A percentile compares a stretch with the other conserved stretches of the same genome.
Evolutionary conservation across 2,888 invertebrate genomes (phyloP).

Genomic region (Allophyes oxyacanthae): DNA sequence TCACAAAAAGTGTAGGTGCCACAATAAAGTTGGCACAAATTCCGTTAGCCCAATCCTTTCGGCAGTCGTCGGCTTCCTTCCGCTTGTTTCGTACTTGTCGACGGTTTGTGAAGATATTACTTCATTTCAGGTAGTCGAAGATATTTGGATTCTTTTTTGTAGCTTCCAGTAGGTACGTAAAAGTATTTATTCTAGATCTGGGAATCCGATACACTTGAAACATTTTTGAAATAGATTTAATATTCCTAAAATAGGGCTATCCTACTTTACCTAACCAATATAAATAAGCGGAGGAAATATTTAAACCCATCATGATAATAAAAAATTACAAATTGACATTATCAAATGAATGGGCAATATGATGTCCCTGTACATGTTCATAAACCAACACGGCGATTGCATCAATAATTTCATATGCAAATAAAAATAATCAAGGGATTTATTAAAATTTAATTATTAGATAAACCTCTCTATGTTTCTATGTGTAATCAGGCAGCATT

Average conservation of each 20-base stretch:
- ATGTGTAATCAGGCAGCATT: too few relatives aligned
- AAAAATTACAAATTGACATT: too few relatives aligned
- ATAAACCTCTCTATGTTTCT: too few relatives aligned
- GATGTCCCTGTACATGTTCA: too few relatives aligned
- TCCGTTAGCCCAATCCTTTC: conserved; percentile 28
- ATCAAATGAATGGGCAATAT: too few relatives aligned
- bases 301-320: too few relatives aligned
- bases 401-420: too few relatives aligned
- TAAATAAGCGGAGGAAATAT: too few relatives aligned
- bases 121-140: conserved; percentile 23
- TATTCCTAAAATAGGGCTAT: background rate
- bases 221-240: background rate
- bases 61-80: conserved; percentile 33
- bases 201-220: conserved; percentile 3
- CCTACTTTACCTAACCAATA: background rate
- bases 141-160: conserved; percentile 37
- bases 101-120: conserved; percentile 35
- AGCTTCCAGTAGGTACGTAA: conserved; percentile 1
- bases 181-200: conserved; percentile 13
- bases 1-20: conserved; percentile 8
- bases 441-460: too few relatives aligned
- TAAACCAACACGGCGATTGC: too few relatives aligned
- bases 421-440: too few relatives aligned
- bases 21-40: conserved; percentile 39
- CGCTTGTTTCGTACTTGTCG: conserved; percentile 29